phyloP scores from a whole-genome alignment of 1,140 invertebrate species.

The Radopholus similis region DNA sequence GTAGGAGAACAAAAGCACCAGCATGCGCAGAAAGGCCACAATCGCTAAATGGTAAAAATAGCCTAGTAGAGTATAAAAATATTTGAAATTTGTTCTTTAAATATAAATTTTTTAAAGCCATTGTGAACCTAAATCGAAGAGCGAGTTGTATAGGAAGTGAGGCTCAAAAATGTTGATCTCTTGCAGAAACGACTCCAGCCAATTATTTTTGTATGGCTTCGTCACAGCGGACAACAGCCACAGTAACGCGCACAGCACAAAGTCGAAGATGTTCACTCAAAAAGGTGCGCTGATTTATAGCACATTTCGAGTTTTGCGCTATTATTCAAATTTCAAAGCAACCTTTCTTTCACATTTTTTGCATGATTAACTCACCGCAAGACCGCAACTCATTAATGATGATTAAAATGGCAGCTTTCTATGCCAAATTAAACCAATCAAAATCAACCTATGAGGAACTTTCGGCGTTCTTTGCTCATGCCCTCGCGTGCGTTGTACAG shows the following conservation, averaged over 20 bases:
- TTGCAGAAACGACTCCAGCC: conserved; percentile 29
- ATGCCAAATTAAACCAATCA: not conserved
- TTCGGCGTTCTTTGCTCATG: conserved; percentile 35
- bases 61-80: not conserved
- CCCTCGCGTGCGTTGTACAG: conserved; percentile 12
- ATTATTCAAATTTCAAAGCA: not conserved
- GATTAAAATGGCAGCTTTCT: not conserved
- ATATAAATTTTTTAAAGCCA: not conserved
- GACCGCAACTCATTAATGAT: not conserved
- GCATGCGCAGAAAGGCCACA: conserved; percentile 36
- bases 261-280: conserved; percentile 14
- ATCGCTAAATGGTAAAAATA: conserved; percentile 16
- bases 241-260: conserved; percentile 6
- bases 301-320: not conserved
- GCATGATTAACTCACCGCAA: no score
- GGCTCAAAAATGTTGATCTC: conserved; percentile 42
- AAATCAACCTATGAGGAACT: conserved; percentile 31
- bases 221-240: conserved; percentile 15
- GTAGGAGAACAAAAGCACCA: conserved; percentile 28
- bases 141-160: conserved; percentile 34
- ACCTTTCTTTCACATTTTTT: not conserved
- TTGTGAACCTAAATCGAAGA: conserved; percentile 30
- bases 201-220: conserved; percentile 15
- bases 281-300: no score
- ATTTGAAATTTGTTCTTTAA: not conserved